These are phyloP conservation scores for Aspidiotus destructor DNA, from an alignment of 2,888 invertebrate species.

Conservation along the genomic window DNA sequence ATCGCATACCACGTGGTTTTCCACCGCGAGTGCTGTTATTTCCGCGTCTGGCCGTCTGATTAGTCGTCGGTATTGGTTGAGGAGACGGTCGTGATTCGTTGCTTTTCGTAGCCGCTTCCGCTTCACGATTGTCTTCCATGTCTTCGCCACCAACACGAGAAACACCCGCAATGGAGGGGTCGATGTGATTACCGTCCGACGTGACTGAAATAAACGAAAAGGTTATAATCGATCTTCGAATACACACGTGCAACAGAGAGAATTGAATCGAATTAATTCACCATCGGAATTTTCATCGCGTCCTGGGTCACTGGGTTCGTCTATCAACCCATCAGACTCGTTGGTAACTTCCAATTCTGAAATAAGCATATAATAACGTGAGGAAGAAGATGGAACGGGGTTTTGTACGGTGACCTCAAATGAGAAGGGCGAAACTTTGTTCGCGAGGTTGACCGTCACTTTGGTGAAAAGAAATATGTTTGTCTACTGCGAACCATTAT, in stretches of 20 bases:
- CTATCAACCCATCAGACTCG: conserved; percentile 18
- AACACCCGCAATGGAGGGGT: conserved; percentile 13
- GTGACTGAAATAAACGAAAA: conserved; percentile 14
- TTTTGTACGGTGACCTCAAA: too few species aligned
- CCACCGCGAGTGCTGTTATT: neutral
- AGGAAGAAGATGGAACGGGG: too few species aligned
- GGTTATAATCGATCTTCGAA: neutral
- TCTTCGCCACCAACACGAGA: conserved; percentile 9
- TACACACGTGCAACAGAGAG: neutral
- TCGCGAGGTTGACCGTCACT: too few species aligned
- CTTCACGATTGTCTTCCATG: conserved; percentile 26
- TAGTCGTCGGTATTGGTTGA: neutral
- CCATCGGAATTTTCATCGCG: conserved; percentile 11
- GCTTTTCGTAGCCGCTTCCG: conserved; percentile 23
- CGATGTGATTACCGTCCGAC: conserved; percentile 15
- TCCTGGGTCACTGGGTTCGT: conserved; percentile 12
- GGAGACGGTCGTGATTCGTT: conserved; percentile 7
- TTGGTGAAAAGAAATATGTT: neutral
- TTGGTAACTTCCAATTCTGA: conserved; percentile 21
- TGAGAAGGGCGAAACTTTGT: too few species aligned
- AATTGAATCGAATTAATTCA: neutral
- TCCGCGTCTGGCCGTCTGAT: neutral
- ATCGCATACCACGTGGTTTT: neutral
- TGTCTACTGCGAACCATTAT: conserved; percentile 8
- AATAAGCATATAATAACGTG: neutral